These are phyloP conservation scores for Tretioscincus oriximinensis DNA, from an alignment of 2,113 vertebrate genomes.

Conservation along the genomic window DNA sequence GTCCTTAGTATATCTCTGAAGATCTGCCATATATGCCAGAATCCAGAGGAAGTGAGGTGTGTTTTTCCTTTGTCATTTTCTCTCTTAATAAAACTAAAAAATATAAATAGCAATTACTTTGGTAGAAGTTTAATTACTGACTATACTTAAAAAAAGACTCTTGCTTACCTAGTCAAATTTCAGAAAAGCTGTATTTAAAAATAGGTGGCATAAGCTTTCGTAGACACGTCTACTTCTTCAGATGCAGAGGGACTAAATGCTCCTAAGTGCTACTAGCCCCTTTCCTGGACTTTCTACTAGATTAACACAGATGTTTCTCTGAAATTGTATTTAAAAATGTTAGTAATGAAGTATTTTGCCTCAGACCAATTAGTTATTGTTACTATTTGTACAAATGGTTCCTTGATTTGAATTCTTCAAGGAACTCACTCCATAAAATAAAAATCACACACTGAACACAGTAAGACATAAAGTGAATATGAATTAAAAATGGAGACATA, in stretches of 20 bases:
- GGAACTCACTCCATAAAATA: not conserved
- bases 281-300: too few relatives aligned
- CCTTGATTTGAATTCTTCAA: not conserved
- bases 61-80: too few relatives aligned
- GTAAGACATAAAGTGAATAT: not conserved
- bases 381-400: conserved; percentile 14
- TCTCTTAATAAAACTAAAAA: not conserved
- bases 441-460: not conserved
- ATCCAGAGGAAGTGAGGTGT: not conserved
- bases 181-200: not conserved
- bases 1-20: not conserved
- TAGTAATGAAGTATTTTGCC: not conserved
- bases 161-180: not conserved
- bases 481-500: not conserved
- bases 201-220: too few relatives aligned
- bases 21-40: not conserved
- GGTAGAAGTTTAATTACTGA: too few relatives aligned
- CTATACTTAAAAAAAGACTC: too few relatives aligned
- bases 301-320: too few relatives aligned
- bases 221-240: too few relatives aligned
- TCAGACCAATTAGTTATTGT: not conserved
- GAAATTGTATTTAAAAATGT: not conserved
- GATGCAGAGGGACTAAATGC: too few relatives aligned
- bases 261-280: too few relatives aligned
- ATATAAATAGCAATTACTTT: not conserved